A percentile compares a stretch with the other conserved stretches of the same genome.
Evolutionary conservation across 2,888 invertebrate genomes (phyloP).

Genomic region (Hartigia nigra): DNA sequence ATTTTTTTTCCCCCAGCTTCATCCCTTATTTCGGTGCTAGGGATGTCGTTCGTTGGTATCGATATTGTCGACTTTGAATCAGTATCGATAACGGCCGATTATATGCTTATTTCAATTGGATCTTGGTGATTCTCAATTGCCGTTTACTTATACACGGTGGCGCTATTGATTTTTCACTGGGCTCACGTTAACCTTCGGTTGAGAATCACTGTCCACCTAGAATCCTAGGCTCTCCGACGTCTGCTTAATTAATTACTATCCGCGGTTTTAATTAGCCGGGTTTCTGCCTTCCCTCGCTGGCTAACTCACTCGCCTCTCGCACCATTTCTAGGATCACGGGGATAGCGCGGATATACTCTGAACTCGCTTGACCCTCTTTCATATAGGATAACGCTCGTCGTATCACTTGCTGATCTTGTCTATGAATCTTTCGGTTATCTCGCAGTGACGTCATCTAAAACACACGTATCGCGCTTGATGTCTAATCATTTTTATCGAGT

Average conservation of each 20-base stretch:
- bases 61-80: no score
- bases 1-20: background rate
- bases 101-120: background rate
- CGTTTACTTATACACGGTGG: background rate
- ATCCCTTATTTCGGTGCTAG: background rate
- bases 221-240: conserved; percentile 61
- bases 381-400: background rate
- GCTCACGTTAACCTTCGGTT: conserved; percentile 24
- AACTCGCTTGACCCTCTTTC: background rate
- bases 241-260: conserved; percentile 66
- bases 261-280: conserved; percentile 65
- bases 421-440: background rate
- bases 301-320: conserved; percentile 8
- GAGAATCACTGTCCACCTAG: conserved; percentile 60
- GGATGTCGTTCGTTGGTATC: background rate
- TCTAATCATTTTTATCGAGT: background rate
- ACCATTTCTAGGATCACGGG: background rate
- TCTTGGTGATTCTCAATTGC: background rate
- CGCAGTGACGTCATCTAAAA: background rate
- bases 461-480: background rate
- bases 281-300: conserved; percentile 36
- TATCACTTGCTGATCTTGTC: background rate
- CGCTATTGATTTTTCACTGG: conserved; percentile 29
- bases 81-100: no score
- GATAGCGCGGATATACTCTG: background rate